Conservation (phyloP, 2,797 vertebrate genomes). For the Propithecus perrieri region DNA sequence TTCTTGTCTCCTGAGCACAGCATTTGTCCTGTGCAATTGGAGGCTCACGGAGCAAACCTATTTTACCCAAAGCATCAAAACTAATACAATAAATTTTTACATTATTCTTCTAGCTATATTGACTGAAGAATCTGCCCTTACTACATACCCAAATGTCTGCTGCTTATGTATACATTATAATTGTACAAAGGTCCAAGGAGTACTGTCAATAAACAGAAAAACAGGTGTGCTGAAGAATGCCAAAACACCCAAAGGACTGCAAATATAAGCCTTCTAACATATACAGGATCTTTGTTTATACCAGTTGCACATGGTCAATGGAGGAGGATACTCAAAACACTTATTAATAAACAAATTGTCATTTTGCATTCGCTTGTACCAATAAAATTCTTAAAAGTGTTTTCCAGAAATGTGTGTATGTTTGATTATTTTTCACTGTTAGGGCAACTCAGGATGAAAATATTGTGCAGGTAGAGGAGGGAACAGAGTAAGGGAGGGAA, state of each 20-base stretch:
- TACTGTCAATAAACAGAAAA: conserved; percentile 82
- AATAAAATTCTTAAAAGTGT: conserved; percentile 76
- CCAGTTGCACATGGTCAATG: conserved; percentile 75
- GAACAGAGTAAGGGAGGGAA: neutral
- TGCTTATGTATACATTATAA: conserved; percentile 81
- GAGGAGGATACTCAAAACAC: conserved; percentile 79
- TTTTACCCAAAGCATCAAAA: conserved; percentile 70
- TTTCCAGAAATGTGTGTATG: conserved; percentile 75
- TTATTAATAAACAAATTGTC: conserved; percentile 80
- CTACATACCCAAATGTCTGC: conserved; percentile 64
- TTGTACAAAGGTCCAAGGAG: conserved; percentile 79
- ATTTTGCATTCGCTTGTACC: conserved; percentile 80
- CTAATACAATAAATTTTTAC: conserved; percentile 63
- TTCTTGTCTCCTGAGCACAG: conserved; percentile 59
- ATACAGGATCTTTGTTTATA: conserved; percentile 83
- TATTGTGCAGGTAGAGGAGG: neutral
- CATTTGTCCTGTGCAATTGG: conserved; percentile 57
- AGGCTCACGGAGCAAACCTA: conserved; percentile 48
- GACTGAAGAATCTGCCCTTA: conserved; percentile 49
- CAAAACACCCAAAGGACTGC: conserved; percentile 78
- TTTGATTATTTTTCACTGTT: conserved; percentile 74
- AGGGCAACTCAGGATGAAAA: conserved; percentile 60
- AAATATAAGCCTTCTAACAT: conserved; percentile 74
- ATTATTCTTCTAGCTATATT: conserved; percentile 62
- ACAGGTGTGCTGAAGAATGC: conserved; percentile 74